Evolutionary conservation across 1,140 invertebrate genomes (phyloP).

Genomic region (Pinna nobilis): DNA sequence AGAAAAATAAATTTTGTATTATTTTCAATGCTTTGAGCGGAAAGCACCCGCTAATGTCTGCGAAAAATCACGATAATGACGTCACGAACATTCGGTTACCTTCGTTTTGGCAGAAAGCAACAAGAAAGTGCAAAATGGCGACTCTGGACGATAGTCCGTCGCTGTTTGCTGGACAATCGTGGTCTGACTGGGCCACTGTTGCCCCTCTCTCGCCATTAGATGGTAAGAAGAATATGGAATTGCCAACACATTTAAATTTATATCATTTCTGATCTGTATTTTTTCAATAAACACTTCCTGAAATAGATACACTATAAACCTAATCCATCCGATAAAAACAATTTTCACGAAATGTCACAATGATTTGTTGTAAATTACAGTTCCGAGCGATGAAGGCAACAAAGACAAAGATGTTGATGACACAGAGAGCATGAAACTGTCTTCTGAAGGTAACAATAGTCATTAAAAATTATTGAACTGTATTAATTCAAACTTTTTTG

Average conservation of each 20-base stretch:
- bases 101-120: conserved; percentile 72
- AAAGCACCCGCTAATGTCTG: neutral
- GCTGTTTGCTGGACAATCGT: conserved; percentile 73
- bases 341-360: conserved; percentile 28
- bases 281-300: conserved; percentile 6
- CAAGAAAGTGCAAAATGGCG: conserved; percentile 75
- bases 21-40: conserved; percentile 34
- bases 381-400: conserved; percentile 37
- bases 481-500: too few species aligned
- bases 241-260: conserved; percentile 14
- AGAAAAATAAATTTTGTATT: neutral
- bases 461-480: too few species aligned
- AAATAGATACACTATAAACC: neutral
- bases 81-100: conserved; percentile 68
- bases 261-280: conserved; percentile 7
- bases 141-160: conserved; percentile 74
- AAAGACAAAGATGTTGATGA: conserved; percentile 54
- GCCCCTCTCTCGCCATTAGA: conserved; percentile 52
- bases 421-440: conserved; percentile 71
- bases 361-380: conserved; percentile 26
- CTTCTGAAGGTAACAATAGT: conserved; percentile 60
- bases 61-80: conserved; percentile 67
- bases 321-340: conserved; percentile 8
- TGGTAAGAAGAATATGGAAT: conserved; percentile 45
- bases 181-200: conserved; percentile 71